Conservation (phyloP, 2,888 invertebrate genomes). For the Papilio demoleus region DNA sequence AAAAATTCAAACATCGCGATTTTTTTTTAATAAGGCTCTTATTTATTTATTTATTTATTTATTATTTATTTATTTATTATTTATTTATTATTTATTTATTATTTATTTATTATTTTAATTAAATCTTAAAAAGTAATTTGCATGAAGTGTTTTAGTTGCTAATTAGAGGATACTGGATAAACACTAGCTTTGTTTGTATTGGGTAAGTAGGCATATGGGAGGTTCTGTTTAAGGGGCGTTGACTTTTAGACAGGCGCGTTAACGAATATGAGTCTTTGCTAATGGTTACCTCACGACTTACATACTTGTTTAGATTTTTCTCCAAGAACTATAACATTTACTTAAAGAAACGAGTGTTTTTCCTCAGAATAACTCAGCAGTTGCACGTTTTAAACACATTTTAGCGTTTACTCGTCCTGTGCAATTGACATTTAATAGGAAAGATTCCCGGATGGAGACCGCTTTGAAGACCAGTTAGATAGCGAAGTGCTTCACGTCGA, state of each 20-base stretch:
- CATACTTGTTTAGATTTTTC: constrained; percentile 39
- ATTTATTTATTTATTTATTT: no score
- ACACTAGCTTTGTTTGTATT: constrained; percentile 50
- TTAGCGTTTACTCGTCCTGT: constrained; percentile 32
- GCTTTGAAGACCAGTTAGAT: constrained; percentile 36
- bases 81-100: no score
- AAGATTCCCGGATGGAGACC: constrained; percentile 32
- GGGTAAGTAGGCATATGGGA: constrained; percentile 49
- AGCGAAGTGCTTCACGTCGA: constrained; percentile 24
- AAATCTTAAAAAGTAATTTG: constrained; percentile 5
- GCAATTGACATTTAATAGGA: constrained; percentile 36
- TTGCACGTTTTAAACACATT: constrained; percentile 31
- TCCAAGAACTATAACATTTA: constrained; percentile 30
- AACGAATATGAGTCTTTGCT: constrained; percentile 49
- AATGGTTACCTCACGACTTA: constrained; percentile 51
- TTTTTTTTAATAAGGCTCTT: no score
- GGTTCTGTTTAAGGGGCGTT: constrained; percentile 77
- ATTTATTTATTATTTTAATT: no score
- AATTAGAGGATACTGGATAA: constrained; percentile 44
- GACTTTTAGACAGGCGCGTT: constrained; percentile 73
- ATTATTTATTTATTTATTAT: no score
- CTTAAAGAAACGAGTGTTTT: constrained; percentile 29
- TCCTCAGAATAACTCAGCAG: constrained; percentile 12
- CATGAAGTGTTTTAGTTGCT: constrained; percentile 10
- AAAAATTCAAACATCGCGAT: no score